These are phyloP conservation scores for Alauda arvensis DNA, from an alignment of 2,797 vertebrate genomes.

Conservation along the genomic window DNA sequence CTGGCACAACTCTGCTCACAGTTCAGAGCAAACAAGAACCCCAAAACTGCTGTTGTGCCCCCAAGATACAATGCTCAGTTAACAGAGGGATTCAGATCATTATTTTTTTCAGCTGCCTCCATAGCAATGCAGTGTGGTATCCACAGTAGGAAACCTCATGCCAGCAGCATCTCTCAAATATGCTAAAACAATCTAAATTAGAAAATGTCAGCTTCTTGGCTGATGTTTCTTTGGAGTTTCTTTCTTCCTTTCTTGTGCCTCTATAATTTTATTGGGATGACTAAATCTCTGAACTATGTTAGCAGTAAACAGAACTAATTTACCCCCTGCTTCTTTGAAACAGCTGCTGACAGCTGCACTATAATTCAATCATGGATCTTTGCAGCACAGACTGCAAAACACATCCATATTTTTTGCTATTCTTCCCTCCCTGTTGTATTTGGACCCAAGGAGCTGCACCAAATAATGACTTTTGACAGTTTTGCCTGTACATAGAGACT, in stretches of 20 bases:
- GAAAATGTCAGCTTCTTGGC: conserved; percentile 48
- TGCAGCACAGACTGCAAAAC: conserved; percentile 56
- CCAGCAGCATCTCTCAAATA: conserved; percentile 47
- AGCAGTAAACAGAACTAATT: conserved; percentile 81
- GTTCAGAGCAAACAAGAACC: conserved; percentile 27
- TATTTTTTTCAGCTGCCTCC: conserved; percentile 21
- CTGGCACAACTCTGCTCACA: neutral
- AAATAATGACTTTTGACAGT: neutral
- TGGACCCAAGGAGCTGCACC: conserved; percentile 25
- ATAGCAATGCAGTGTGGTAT: conserved; percentile 18
- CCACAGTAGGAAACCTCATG: conserved; percentile 11
- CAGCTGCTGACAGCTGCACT: conserved; percentile 81
- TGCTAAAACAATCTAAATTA: conserved; percentile 28
- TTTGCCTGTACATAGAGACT: neutral
- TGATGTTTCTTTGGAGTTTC: conserved; percentile 46
- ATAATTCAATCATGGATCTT: conserved; percentile 69
- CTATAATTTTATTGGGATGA: conserved; percentile 80
- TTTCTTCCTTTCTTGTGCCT: conserved; percentile 70
- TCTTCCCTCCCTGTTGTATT: conserved; percentile 15
- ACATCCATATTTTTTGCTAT: conserved; percentile 35
- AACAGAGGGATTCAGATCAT: neutral
- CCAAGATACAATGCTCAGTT: neutral
- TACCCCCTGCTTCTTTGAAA: conserved; percentile 75
- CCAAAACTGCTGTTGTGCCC: neutral
- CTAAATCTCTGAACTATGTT: conserved; percentile 78